Conservation (phyloP, 1,140 invertebrate genomes). For the Zophobas atratus region DNA sequence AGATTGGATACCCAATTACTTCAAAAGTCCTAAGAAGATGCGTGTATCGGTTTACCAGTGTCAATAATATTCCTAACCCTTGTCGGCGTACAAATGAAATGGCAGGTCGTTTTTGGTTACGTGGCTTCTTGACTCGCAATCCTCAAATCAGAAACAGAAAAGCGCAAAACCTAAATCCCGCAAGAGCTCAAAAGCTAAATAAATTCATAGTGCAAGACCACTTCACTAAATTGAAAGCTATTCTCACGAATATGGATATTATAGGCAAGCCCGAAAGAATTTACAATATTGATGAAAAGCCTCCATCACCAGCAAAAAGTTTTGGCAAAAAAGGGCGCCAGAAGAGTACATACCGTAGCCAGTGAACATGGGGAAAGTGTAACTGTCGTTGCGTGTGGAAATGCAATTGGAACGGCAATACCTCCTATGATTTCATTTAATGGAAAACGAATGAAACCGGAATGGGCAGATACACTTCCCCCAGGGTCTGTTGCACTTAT, state of each 20-base stretch:
- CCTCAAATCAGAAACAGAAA: too few species aligned
- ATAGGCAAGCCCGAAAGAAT: slow-evolving; percentile 60
- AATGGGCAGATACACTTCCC: slow-evolving; percentile 51
- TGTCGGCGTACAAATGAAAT: too few species aligned
- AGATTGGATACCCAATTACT: too few species aligned
- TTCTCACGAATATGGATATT: slow-evolving; percentile 58
- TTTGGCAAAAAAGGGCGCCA: slow-evolving; percentile 61
- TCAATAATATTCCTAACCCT: too few species aligned
- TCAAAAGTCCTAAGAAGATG: too few species aligned
- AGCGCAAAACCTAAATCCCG: slow-evolving; percentile 58
- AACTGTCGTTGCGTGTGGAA: slow-evolving; percentile 58
- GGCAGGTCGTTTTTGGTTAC: too few species aligned
- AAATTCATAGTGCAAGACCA: slow-evolving; percentile 62
- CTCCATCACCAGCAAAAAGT: slow-evolving; percentile 58
- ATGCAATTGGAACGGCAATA: slow-evolving; percentile 53
- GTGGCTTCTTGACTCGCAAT: too few species aligned
- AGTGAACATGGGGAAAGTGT: slow-evolving; percentile 66
- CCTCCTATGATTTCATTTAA: slow-evolving; percentile 61
- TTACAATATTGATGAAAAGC: slow-evolving; percentile 67
- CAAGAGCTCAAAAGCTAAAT: slow-evolving; percentile 64
- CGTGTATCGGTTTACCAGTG: too few species aligned
- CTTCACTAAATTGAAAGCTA: slow-evolving; percentile 60
- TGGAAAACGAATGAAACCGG: slow-evolving; percentile 50
- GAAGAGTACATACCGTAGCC: slow-evolving; percentile 63
- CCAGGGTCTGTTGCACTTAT: slow-evolving; percentile 41